These are phyloP conservation scores for Cyanoliseus patagonus DNA, from an alignment of 2,113 vertebrate genomes.

Conservation along the genomic window DNA sequence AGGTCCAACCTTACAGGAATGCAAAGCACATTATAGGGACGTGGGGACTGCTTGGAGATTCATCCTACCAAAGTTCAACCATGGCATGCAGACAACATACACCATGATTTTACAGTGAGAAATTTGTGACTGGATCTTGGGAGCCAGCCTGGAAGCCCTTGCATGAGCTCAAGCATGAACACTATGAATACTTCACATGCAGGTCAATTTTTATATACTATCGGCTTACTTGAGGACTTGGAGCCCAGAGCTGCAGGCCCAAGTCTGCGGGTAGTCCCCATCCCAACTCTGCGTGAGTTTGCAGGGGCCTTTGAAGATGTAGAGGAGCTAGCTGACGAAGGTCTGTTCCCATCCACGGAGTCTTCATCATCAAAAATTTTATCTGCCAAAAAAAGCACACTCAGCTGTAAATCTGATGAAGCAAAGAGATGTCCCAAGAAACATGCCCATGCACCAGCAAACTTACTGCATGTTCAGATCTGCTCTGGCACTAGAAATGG, in stretches of 20 bases:
- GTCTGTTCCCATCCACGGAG: constrained; percentile 94
- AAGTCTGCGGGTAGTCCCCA: constrained; percentile 84
- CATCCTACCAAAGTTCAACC: background rate
- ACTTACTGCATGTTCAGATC: background rate
- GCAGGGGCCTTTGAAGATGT: constrained; percentile 87
- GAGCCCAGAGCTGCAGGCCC: constrained; percentile 79
- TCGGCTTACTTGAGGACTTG: constrained; percentile 82
- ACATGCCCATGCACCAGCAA: fast-evolving
- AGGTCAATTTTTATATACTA: background rate
- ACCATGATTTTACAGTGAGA: background rate
- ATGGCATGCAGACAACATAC: background rate
- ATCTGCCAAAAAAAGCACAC: constrained; percentile 76
- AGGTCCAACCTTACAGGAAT: background rate
- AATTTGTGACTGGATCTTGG: background rate
- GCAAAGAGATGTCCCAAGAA: background rate
- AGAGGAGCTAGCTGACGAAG: constrained; percentile 92
- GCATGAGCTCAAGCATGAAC: background rate
- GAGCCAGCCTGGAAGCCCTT: background rate
- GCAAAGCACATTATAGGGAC: background rate
- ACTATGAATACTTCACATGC: background rate
- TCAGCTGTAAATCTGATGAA: background rate
- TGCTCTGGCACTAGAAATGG: background rate
- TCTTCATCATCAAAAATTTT: constrained; percentile 99
- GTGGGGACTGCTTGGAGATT: background rate
- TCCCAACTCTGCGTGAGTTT: constrained; percentile 80